phyloP scores from a whole-genome alignment of 2,888 invertebrate genomes.

The Andrena bicolor region DNA sequence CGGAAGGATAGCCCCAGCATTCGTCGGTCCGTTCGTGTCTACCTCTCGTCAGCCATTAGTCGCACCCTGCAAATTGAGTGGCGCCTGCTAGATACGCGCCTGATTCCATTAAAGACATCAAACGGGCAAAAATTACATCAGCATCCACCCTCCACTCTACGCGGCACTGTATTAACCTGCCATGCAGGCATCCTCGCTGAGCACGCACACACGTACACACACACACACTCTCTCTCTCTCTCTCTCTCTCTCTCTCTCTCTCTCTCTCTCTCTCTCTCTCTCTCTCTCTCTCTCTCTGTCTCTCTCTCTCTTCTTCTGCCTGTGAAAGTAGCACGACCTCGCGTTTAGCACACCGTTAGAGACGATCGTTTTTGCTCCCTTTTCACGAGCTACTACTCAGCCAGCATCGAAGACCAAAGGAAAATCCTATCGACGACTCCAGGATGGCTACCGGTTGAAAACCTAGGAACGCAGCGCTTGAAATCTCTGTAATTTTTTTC shows the following conservation, averaged over 20 bases:
- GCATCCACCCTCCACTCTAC: conserved; percentile 80
- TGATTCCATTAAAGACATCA: conserved; percentile 85
- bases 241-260: conserved; percentile 23
- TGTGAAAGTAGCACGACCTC: conserved; percentile 51
- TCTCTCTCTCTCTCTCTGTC: conserved; percentile 35
- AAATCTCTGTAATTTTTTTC: conserved; percentile 46
- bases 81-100: conserved; percentile 84
- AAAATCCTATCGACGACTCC: conserved; percentile 60
- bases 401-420: conserved; percentile 47
- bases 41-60: conserved; percentile 83
- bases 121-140: conserved; percentile 85
- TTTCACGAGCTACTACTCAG: conserved; percentile 45
- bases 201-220: conserved; percentile 52
- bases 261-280: conserved; percentile 32
- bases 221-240: conserved; percentile 35
- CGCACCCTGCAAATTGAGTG: conserved; percentile 84
- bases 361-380: conserved; percentile 58
- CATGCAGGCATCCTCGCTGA: conserved; percentile 72
- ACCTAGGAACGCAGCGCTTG: not conserved
- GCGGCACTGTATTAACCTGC: conserved; percentile 77
- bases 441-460: not conserved
- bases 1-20: conserved; percentile 61
- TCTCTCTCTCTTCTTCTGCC: conserved; percentile 28
- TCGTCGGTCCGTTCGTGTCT: conserved; percentile 73
- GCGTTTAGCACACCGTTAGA: conserved; percentile 57